Percentiles rank a stretch among this genome's conserved stretches.
Evolutionary conservation across 1,140 invertebrate species (phyloP).

Genomic region (Drosophila nannoptera): DNA sequence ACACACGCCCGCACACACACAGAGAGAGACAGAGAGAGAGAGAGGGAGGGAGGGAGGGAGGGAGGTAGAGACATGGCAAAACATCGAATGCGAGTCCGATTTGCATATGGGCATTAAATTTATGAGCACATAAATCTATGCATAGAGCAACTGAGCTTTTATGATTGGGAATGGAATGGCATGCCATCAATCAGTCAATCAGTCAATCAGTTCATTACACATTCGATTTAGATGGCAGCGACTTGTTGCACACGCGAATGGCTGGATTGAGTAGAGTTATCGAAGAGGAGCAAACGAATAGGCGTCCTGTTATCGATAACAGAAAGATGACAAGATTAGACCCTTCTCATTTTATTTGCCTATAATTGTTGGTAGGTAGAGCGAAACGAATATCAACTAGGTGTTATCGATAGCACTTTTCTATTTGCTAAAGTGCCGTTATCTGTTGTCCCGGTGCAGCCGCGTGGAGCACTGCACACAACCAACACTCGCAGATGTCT

Average conservation of each 20-base stretch:
- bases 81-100: slow-evolving; percentile 9
- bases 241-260: slow-evolving; percentile 5
- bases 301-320: background rate
- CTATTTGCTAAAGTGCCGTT: no score
- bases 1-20: background rate
- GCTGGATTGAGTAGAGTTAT: background rate
- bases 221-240: slow-evolving; percentile 4
- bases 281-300: background rate
- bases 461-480: background rate
- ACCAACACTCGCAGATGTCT: background rate
- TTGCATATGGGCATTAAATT: slow-evolving; percentile 25
- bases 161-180: background rate
- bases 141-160: background rate
- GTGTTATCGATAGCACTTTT: no score
- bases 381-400: no score
- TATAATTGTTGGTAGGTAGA: no score
- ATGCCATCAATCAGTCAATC: slow-evolving; percentile 6
- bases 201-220: slow-evolving; percentile 16
- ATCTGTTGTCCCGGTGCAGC: no score
- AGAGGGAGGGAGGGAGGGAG: background rate
- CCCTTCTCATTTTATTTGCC: no score
- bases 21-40: background rate
- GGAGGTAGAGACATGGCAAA: background rate
- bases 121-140: slow-evolving; percentile 12
- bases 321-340: background rate